A percentile compares a stretch with the other conserved stretches of the same genome.
phyloP scores from a whole-genome alignment of 2,888 invertebrate species.

The Eupithecia centaureata region DNA sequence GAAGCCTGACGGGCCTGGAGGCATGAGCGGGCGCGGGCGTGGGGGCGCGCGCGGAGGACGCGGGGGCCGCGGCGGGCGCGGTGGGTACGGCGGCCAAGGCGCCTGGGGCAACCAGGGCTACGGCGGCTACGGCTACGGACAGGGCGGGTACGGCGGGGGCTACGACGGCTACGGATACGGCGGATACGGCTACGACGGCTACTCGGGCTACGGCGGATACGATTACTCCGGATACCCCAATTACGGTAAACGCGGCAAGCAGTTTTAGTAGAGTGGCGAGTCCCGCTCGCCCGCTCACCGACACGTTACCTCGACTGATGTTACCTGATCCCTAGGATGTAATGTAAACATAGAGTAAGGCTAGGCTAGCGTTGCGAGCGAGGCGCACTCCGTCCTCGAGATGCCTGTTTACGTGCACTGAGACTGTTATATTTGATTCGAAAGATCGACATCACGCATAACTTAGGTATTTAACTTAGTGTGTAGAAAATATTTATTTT shows the following conservation, averaged over 20 bases:
- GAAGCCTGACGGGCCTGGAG: constrained; percentile 91
- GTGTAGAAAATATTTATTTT: constrained; percentile 84
- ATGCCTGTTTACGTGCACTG: constrained; percentile 77
- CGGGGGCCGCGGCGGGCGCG: constrained; percentile 88
- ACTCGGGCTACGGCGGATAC: constrained; percentile 91
- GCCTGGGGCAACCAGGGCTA: constrained; percentile 87
- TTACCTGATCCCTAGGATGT: constrained; percentile 82
- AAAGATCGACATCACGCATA: constrained; percentile 80
- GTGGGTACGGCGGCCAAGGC: constrained; percentile 86
- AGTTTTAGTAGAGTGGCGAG: constrained; percentile 73
- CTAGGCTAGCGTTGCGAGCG: constrained; percentile 70
- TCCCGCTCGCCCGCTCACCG: constrained; percentile 76
- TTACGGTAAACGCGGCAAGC: constrained; percentile 89
- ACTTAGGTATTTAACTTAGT: constrained; percentile 82
- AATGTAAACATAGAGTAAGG: constrained; percentile 79
- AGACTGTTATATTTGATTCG: constrained; percentile 69
- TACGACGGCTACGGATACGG: constrained; percentile 90
- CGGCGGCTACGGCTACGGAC: constrained; percentile 88
- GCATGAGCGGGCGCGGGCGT: constrained; percentile 86
- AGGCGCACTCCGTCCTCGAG: constrained; percentile 79
- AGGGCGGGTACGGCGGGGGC: constrained; percentile 88
- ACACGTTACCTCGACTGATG: constrained; percentile 84
- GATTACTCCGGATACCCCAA: constrained; percentile 92
- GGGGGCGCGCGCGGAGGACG: constrained; percentile 87
- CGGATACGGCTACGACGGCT: constrained; percentile 90